phyloP scores from a whole-genome alignment of 2,888 invertebrate genomes.

The Acanthopleura granulata region DNA sequence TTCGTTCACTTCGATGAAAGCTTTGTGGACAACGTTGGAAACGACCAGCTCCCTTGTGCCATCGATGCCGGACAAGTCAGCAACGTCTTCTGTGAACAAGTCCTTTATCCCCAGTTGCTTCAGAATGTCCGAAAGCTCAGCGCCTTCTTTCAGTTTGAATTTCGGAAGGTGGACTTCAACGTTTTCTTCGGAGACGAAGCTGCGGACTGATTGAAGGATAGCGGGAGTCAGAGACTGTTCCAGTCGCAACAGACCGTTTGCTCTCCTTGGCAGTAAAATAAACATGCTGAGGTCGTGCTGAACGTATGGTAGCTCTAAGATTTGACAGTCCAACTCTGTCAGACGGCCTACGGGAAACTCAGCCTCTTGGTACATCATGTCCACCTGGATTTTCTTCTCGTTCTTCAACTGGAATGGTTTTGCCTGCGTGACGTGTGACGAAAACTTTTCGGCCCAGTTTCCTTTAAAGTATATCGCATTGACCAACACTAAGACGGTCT shows the following conservation, averaged over 20 bases:
- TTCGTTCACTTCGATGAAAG: constrained; percentile 56
- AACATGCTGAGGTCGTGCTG: constrained; percentile 55
- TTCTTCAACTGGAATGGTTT: constrained; percentile 73
- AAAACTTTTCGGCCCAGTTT: constrained; percentile 73
- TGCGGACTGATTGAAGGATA: background rate
- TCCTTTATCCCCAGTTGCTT: constrained; percentile 19
- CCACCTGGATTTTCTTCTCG: constrained; percentile 64
- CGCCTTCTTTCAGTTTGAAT: constrained; percentile 16
- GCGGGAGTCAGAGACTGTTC: constrained; percentile 35
- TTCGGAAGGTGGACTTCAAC: constrained; percentile 26
- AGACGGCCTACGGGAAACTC: constrained; percentile 74
- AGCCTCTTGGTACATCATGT: constrained; percentile 80
- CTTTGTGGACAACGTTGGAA: constrained; percentile 62
- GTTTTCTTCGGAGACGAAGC: background rate
- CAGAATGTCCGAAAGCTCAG: constrained; percentile 21
- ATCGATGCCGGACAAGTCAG: constrained; percentile 25
- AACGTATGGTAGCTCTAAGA: constrained; percentile 81
- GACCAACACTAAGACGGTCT: constrained; percentile 68
- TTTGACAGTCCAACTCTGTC: constrained; percentile 80
- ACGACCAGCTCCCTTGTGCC: constrained; percentile 45
- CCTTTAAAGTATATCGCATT: constrained; percentile 73
- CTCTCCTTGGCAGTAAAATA: constrained; percentile 52
- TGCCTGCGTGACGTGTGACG: constrained; percentile 70
- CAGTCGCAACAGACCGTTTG: constrained; percentile 44
- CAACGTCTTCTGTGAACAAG: constrained; percentile 20